These are phyloP conservation scores for Zapornia atra DNA, from an alignment of 2,113 vertebrate genomes.

Conservation along the genomic window DNA sequence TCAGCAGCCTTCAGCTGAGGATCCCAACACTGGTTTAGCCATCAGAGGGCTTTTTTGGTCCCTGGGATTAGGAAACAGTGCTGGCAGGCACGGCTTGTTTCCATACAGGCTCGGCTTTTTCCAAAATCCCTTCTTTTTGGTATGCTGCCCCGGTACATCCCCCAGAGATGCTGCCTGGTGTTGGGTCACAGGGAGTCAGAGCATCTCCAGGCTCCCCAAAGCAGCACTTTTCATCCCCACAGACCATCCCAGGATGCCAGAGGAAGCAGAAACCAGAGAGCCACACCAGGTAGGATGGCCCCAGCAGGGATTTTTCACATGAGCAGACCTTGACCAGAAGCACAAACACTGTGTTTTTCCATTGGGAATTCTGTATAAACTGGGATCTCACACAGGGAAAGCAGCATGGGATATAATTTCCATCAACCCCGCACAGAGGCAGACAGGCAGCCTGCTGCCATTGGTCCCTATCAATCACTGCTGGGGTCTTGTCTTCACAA, in stretches of 20 bases:
- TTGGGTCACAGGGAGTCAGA: background rate
- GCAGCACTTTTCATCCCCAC: background rate
- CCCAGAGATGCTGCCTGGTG: background rate
- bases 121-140: constrained; percentile 17
- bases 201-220: background rate
- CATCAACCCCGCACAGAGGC: background rate
- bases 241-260: background rate
- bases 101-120: background rate
- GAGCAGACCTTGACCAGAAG: background rate
- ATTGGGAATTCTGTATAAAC: rapidly evolving
- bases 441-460: background rate
- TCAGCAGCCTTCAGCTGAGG: constrained; percentile 27
- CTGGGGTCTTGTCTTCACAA: background rate
- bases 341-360: background rate
- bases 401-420: background rate
- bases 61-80: constrained; percentile 23
- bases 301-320: background rate
- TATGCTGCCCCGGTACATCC: background rate
- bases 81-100: constrained; percentile 40
- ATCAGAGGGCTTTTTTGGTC: constrained; percentile 39
- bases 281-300: background rate
- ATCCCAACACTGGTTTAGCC: background rate
- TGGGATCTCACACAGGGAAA: background rate
- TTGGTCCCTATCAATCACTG: background rate
- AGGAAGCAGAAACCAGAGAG: background rate